phyloP scores from a whole-genome alignment of 2,888 invertebrate genomes.

The Isotomurus palustris region DNA sequence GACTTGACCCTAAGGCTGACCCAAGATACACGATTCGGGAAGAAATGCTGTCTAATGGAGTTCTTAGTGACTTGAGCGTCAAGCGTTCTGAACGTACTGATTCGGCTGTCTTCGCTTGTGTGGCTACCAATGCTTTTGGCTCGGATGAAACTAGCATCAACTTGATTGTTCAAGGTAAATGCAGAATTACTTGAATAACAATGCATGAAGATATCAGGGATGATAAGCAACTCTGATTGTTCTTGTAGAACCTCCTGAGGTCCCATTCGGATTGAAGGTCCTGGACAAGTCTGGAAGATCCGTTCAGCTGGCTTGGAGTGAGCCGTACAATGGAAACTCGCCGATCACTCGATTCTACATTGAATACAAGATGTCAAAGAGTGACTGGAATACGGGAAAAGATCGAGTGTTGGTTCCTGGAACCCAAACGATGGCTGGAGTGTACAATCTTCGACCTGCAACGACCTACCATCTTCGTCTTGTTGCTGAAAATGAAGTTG shows the following conservation, averaged over 20 bases:
- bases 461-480: conserved; percentile 90
- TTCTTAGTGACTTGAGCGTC: conserved; percentile 81
- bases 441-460: conserved; percentile 80
- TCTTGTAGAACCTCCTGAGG: conserved; percentile 71
- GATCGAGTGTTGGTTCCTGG: conserved; percentile 86
- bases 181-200: too few species aligned
- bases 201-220: too few species aligned
- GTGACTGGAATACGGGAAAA: conserved; percentile 76
- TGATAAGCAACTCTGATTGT: too few species aligned
- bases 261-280: conserved; percentile 80
- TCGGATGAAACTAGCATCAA: conserved; percentile 93
- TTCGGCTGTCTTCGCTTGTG: conserved; percentile 69
- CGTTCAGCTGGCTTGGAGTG: conserved; percentile 86
- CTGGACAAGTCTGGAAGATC: conserved; percentile 85
- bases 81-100: conserved; percentile 83
- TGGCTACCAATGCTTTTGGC: conserved; percentile 88
- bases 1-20: conserved; percentile 82
- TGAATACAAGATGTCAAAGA: conserved; percentile 71
- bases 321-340: conserved; percentile 87
- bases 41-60: conserved; percentile 81
- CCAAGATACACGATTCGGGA: conserved; percentile 58
- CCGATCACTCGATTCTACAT: conserved; percentile 83
- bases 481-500: conserved; percentile 88
- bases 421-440: conserved; percentile 80
- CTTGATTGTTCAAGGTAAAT: conserved; percentile 81